Base-by-base conservation (phyloP, 1,140 invertebrate genomes). In the Heliconius hermathena region DNA sequence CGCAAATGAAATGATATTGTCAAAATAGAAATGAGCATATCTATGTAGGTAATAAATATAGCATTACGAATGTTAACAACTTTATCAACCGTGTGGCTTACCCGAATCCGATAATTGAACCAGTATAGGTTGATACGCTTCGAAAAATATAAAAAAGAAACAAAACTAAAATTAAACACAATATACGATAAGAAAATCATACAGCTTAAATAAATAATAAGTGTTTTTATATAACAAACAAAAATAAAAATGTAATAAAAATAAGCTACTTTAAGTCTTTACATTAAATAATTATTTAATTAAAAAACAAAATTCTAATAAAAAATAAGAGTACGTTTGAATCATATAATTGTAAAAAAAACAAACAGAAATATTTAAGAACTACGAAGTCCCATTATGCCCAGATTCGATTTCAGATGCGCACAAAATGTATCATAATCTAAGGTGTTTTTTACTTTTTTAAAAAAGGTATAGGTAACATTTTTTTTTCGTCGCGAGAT, bases 101-200 rank as follows among this genome's bases (percentile, higher is more conserved):
- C 92, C 91, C 92, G 84, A 38, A 88, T 81, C 57, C 92, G 91
- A 84, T 89, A 93, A 82, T 93, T 90, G 81, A 90, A 93, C 92
- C 91, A 90, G 85, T 90, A 91, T 33, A 83, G 73, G 78, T 88
- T 85, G 38, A 86, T 80, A 76, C 90, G 91, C 90, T 92, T 88
- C 57, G 57, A 84, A 82, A 86, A 85, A 66, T 66, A 84, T 83
- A 20, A 52, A 46, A 80, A 78, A 81, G 79, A 79, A 82, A 29
- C 78, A 60, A 80, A 71, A 46, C 36, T 73, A 74, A 76, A 73
- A 81, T 54, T 79, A 76, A 79, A 66, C 11, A 38, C 73, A 18
- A 80, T 70, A 54, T 70, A 73, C 26, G 54, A 66, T 66, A 66
- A 66, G 54, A 66, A 72, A 41, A 72, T 9, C 33, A 41, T 71